Percentiles rank a stretch among this genome's conserved stretches.
phyloP scores from a whole-genome alignment of 35 echinoderm and acorn worm genomes.

The Heliocidaris tuberculata region DNA sequence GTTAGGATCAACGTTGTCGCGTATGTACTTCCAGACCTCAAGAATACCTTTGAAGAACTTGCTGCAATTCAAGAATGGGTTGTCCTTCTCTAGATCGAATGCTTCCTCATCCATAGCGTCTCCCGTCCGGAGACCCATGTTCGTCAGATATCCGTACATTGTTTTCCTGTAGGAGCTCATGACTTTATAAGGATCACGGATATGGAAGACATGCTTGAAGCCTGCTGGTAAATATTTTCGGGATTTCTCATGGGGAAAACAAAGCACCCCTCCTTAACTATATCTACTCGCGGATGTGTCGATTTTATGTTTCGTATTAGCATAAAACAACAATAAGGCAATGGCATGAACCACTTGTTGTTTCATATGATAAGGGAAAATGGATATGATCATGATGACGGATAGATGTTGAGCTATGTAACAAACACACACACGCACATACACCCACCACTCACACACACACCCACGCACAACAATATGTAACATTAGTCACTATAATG shows the following conservation, averaged over 20 bases:
- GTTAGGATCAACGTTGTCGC: slow-evolving; percentile 43
- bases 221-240: slow-evolving; percentile 43
- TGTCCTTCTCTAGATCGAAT: slow-evolving; percentile 19
- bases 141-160: background rate
- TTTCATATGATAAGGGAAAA: too few relatives aligned
- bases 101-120: background rate
- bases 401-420: too few relatives aligned
- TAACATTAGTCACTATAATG: too few relatives aligned
- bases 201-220: slow-evolving; percentile 61
- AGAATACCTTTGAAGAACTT: slow-evolving; percentile 25
- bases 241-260: background rate
- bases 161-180: slow-evolving; percentile 52
- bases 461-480: too few relatives aligned
- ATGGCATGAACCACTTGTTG: too few relatives aligned
- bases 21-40: slow-evolving; percentile 45
- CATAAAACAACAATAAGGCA: background rate
- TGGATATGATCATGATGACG: too few relatives aligned
- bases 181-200: slow-evolving; percentile 56
- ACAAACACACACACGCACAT: too few relatives aligned
- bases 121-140: background rate
- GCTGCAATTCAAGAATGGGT: background rate
- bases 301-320: background rate
- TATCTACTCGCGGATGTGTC: background rate
- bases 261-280: background rate
- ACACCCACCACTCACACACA: too few relatives aligned